Conservation (phyloP, 2,113 vertebrate genomes). For the Gopherus evgoodei region DNA sequence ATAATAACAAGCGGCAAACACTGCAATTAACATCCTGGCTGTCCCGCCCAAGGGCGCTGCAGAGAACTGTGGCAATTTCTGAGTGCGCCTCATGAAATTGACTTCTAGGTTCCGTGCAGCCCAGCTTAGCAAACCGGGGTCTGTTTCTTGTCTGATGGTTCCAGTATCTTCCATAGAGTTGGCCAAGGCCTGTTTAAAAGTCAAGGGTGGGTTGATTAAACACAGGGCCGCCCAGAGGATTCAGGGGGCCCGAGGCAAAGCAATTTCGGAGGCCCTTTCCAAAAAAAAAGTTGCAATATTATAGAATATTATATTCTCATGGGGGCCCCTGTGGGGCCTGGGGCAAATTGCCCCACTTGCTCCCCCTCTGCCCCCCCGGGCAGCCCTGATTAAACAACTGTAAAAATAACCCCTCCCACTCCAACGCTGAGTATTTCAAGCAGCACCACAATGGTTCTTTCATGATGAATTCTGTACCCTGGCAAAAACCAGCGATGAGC, state of each 20-base stretch:
- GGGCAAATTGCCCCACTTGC: too few relatives aligned
- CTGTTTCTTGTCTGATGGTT: too few relatives aligned
- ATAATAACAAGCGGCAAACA: conserved; percentile 8
- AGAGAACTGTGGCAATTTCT: not conserved
- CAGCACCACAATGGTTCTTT: accelerated
- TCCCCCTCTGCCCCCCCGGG: too few relatives aligned
- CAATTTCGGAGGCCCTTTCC: too few relatives aligned
- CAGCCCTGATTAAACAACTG: not conserved
- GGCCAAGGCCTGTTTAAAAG: not conserved
- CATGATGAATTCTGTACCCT: accelerated
- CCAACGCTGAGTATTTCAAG: not conserved
- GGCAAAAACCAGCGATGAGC: not conserved
- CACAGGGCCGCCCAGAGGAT: too few relatives aligned
- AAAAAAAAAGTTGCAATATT: too few relatives aligned
- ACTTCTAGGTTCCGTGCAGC: not conserved
- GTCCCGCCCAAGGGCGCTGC: not conserved
- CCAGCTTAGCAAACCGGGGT: not conserved
- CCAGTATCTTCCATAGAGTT: not conserved
- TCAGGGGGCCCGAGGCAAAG: too few relatives aligned
- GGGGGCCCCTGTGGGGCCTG: too few relatives aligned
- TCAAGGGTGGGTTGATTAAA: not conserved
- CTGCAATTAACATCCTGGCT: not conserved
- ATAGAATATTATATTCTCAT: too few relatives aligned
- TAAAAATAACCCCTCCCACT: not conserved
- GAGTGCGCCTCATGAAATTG: not conserved